A percentile compares a stretch with the other conserved stretches of the same genome.
These are phyloP conservation scores for Lycia hirtaria DNA, from an alignment of 2,888 invertebrate genomes.

Conservation along the genomic window DNA sequence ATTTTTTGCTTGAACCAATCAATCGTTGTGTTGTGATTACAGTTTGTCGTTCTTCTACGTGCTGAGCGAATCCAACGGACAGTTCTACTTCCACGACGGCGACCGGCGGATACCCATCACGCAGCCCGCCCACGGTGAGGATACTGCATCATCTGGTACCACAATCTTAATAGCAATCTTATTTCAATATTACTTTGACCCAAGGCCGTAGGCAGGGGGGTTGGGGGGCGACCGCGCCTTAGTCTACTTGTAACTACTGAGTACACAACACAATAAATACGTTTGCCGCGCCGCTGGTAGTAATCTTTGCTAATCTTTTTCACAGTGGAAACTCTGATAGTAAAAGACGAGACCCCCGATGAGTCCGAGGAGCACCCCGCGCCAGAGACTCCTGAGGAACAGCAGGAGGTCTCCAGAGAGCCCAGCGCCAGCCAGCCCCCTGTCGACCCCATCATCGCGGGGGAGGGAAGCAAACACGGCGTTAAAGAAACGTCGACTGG, in stretches of 20 bases:
- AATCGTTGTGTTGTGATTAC: constrained; percentile 30
- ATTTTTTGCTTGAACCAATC: too few species aligned
- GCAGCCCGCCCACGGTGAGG: constrained; percentile 37
- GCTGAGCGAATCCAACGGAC: constrained; percentile 76
- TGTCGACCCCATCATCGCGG: not conserved
- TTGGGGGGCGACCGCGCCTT: too few species aligned
- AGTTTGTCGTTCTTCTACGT: constrained; percentile 74
- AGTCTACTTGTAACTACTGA: not conserved
- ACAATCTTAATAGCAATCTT: too few species aligned
- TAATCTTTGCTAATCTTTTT: not conserved
- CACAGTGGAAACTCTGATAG: constrained; percentile 5
- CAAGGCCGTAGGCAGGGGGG: too few species aligned
- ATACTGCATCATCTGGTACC: too few species aligned
- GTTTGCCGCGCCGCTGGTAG: not conserved
- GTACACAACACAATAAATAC: too few species aligned
- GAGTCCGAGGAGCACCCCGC: not conserved
- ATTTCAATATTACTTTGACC: too few species aligned
- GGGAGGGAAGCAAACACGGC: not conserved
- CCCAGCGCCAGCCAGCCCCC: not conserved
- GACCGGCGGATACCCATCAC: constrained; percentile 72
- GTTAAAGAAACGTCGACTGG: not conserved
- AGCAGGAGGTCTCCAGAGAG: not conserved
- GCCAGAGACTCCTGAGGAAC: not conserved
- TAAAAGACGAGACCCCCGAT: not conserved
- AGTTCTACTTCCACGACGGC: constrained; percentile 79